These are phyloP conservation scores for Cerceris rybyensis DNA, from an alignment of 2,888 invertebrate genomes.

Conservation along the genomic window DNA sequence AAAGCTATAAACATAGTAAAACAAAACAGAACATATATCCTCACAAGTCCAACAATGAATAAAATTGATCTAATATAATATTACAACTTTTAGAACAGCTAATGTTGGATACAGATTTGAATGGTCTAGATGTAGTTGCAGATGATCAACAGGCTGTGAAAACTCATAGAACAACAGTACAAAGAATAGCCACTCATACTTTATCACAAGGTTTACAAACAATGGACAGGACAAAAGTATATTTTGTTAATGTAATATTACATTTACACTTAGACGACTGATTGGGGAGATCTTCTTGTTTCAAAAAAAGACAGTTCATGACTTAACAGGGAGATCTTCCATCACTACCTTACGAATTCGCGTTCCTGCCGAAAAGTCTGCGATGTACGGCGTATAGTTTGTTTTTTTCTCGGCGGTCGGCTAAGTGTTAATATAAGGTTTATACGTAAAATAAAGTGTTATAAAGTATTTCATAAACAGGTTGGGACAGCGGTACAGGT, in stretches of 20 bases:
- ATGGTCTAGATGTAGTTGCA: slow-evolving; percentile 91
- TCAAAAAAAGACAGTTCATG: too few species aligned
- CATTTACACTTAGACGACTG: too few species aligned
- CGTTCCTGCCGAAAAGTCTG: too few species aligned
- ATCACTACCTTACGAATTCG: too few species aligned
- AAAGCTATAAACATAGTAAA: too few species aligned
- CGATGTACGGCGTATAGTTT: too few species aligned
- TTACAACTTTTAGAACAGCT: slow-evolving; percentile 85
- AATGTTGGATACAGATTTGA: slow-evolving; percentile 91
- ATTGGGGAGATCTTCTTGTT: too few species aligned
- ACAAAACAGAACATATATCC: too few species aligned
- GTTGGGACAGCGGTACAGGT: slow-evolving; percentile 86
- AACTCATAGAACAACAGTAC: slow-evolving; percentile 80
- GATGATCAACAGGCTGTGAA: slow-evolving; percentile 91
- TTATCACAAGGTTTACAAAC: slow-evolving; percentile 90
- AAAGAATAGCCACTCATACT: slow-evolving; percentile 87
- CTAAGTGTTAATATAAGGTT: slow-evolving; percentile 4
- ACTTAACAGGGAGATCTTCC: too few species aligned
- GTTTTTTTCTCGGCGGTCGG: too few species aligned
- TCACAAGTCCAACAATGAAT: too few species aligned
- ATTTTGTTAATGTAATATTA: not conserved
- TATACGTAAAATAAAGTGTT: slow-evolving; percentile 16
- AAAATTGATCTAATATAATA: not conserved
- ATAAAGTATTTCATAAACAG: slow-evolving; percentile 71
- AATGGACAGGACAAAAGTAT: slow-evolving; percentile 87